Evolutionary conservation across 2,888 invertebrate species (phyloP).

Genomic region (Leptopilina syphax): DNA sequence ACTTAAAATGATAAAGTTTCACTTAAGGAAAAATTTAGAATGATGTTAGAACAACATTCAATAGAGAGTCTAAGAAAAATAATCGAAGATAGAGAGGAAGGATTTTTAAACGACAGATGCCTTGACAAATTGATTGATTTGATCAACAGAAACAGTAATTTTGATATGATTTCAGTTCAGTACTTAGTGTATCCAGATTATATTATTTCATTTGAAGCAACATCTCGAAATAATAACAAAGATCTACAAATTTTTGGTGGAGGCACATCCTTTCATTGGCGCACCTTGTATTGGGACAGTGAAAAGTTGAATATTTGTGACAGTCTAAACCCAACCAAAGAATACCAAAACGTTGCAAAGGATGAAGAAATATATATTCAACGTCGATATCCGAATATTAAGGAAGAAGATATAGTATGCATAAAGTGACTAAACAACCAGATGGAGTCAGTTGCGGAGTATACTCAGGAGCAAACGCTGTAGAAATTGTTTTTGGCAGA

Average conservation of each 20-base stretch:
- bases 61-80: too few species aligned
- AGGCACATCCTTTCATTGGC: not conserved
- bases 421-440: too few species aligned
- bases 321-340: not conserved
- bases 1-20: not conserved
- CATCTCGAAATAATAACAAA: too few species aligned
- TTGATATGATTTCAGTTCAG: not conserved
- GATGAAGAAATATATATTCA: not conserved
- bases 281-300: not conserved
- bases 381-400: not conserved
- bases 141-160: not conserved
- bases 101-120: too few species aligned
- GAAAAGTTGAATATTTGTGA: not conserved
- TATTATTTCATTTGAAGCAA: not conserved
- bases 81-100: too few species aligned
- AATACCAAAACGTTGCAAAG: not conserved
- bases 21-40: not conserved
- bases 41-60: too few species aligned
- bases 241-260: constrained; percentile 5
- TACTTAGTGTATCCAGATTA: not conserved
- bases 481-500: too few species aligned
- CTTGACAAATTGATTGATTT: not conserved
- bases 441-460: too few species aligned
- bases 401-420: too few species aligned
- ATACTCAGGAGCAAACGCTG: too few species aligned